Evolutionary conservation across 2,113 vertebrate species (phyloP), one percentile per base, ranked within the genome.

Genomic region (Gallinago paraguaiae): DNA sequence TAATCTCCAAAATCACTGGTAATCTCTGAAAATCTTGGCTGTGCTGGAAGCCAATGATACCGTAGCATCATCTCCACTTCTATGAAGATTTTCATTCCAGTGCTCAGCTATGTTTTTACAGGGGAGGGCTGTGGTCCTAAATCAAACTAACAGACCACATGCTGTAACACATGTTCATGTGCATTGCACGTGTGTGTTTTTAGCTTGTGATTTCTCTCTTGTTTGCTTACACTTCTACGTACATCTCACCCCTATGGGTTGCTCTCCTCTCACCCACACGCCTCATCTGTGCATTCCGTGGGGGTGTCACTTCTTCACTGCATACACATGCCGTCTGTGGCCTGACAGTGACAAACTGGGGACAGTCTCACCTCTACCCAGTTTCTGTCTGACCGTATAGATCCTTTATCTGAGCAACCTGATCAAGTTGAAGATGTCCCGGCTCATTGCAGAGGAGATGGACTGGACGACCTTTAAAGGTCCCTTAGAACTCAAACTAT

Each of bases 141-240:
- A 41, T 41, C 28, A 51, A 28, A 12, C 16, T 22, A 19, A 8
- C n/a, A 16, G 74, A 5, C 31, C 31, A 1, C 5, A 4, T 11
- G 33, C 31, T 48, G 30, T 27, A 10, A 43, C 15, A 2, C 1
- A 5, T 12, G 54, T 20, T 31, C 1, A 1, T 7, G 18, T 16
- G 41, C 22, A 1, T 23, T 18, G 39, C 22, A 7, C 5, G 1
- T 4, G n/a, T 11, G 28, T 15, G 27, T 5, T 3, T 35, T 48
- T 25, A 19, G 19, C 56, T 48, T 28, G 48, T 7, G 59, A 28
- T n/a, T 51, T 27, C 43, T 65, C 51, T 53, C 31, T 13, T 23
- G 23, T 33, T 67, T 28, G 31, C 61, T 82, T 28, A 18, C 2
- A 1, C 33, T 19, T 35, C 45, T 37, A 3, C 11, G 5, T 9